phyloP scores from a whole-genome alignment of 2,888 invertebrate genomes.

The Synanthedon vespiformis region DNA sequence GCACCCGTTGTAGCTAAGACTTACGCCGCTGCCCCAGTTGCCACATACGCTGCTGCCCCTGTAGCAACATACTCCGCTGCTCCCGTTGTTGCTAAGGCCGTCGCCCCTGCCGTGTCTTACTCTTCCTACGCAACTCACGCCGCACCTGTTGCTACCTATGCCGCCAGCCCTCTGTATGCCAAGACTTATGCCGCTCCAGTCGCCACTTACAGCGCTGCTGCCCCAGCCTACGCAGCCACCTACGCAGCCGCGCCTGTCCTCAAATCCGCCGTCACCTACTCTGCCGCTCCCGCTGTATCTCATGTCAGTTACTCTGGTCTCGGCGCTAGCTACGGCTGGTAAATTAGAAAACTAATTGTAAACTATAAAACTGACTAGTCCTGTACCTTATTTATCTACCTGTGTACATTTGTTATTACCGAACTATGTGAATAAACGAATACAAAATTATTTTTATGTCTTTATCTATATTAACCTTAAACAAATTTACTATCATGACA shows the following conservation, averaged over 20 bases:
- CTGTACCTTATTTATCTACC: not conserved
- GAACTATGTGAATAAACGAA: not conserved
- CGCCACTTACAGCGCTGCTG: conserved; percentile 19
- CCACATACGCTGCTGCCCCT: conserved; percentile 17
- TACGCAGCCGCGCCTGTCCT: conserved; percentile 20
- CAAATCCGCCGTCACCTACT: conserved; percentile 43
- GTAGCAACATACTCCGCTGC: conserved; percentile 15
- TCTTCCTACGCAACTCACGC: conserved; percentile 19
- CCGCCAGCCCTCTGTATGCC: conserved; percentile 21
- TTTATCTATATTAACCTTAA: too few species aligned
- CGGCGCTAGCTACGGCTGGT: conserved; percentile 46
- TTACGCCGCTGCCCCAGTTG: conserved; percentile 23
- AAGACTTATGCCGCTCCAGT: conserved; percentile 13
- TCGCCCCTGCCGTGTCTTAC: conserved; percentile 13
- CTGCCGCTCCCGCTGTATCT: conserved; percentile 69
- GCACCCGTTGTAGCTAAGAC: conserved; percentile 44
- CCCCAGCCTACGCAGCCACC: conserved; percentile 19
- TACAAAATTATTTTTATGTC: not conserved
- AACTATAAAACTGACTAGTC: not conserved
- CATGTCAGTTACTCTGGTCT: conserved; percentile 73
- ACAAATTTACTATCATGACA: too few species aligned
- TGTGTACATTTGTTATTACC: not conserved
- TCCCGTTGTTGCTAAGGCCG: conserved; percentile 8
- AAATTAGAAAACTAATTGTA: conserved; percentile 8
- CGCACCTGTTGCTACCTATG: conserved; percentile 36